Conservation (phyloP, 2,888 invertebrate species). For the Tenthredo mesomela region DNA sequence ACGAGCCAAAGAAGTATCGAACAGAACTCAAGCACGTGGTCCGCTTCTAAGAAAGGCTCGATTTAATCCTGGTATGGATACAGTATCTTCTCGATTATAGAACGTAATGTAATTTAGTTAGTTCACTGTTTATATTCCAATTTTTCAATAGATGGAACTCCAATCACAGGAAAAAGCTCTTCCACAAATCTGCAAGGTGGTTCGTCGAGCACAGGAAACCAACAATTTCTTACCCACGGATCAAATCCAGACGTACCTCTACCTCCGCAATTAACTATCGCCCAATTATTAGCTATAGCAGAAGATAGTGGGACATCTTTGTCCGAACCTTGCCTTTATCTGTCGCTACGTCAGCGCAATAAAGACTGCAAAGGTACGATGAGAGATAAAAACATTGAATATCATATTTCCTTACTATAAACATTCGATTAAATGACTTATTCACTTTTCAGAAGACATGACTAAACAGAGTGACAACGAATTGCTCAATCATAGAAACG, state of each 20-base stretch:
- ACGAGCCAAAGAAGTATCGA: conserved; percentile 90
- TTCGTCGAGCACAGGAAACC: conserved; percentile 71
- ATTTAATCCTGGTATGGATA: conserved; percentile 64
- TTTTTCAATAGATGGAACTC: conserved; percentile 60
- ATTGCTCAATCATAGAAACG: conserved; percentile 67
- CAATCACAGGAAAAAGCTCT: conserved; percentile 59
- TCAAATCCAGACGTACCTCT: conserved; percentile 79
- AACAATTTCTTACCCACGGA: conserved; percentile 77
- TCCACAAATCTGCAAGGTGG: conserved; percentile 70
- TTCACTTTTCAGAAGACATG: conserved; percentile 64
- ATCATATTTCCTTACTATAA: background rate
- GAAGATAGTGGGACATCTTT: conserved; percentile 79
- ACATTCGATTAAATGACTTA: background rate
- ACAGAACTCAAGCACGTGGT: conserved; percentile 77
- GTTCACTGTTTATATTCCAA: background rate
- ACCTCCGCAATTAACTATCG: conserved; percentile 80
- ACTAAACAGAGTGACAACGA: conserved; percentile 67
- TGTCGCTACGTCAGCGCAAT: conserved; percentile 70
- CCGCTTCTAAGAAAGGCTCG: conserved; percentile 69
- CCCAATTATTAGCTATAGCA: conserved; percentile 82
- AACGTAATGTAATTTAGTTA: background rate
- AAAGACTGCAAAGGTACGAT: conserved; percentile 72
- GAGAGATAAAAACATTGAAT: background rate
- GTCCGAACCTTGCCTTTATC: conserved; percentile 79
- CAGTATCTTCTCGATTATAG: background rate